phyloP scores from a whole-genome alignment of 1,140 invertebrate species.

The Trialeurodes vaporariorum region DNA sequence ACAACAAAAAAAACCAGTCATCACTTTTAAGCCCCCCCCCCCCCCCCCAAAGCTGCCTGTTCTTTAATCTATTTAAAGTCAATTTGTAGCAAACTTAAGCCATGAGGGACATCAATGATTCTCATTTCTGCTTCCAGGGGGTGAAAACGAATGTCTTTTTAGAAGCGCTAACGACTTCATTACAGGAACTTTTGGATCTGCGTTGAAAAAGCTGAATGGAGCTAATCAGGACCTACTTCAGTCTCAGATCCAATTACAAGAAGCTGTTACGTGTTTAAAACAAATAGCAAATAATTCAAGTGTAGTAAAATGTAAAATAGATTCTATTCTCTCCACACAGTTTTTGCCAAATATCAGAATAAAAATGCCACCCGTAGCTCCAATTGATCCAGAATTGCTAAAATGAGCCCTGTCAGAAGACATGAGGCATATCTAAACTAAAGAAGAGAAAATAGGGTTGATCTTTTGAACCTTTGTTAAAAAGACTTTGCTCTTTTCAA shows the following conservation, averaged over 20 bases:
- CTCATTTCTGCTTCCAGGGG: not conserved
- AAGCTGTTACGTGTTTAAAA: not conserved
- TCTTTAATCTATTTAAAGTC: too few species aligned
- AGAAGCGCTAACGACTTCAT: not conserved
- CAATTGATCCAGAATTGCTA: not conserved
- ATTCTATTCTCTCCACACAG: not conserved
- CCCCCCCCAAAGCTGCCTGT: too few species aligned
- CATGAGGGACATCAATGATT: too few species aligned
- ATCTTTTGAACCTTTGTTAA: too few species aligned
- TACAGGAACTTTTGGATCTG: not conserved
- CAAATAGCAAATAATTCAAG: not conserved
- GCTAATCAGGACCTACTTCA: not conserved
- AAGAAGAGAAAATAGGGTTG: too few species aligned
- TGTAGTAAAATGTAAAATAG: not conserved
- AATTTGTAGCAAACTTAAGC: too few species aligned
- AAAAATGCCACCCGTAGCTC: not conserved
- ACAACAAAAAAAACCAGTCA: too few species aligned
- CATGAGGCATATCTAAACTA: too few species aligned
- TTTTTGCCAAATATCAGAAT: not conserved
- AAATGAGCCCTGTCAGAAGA: not conserved
- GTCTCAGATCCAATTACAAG: not conserved
- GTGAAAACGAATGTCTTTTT: not conserved
- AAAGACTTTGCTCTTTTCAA: too few species aligned
- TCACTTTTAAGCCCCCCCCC: too few species aligned
- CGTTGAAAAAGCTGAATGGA: not conserved